These are phyloP conservation scores for Lithophane semibrunnea DNA, from an alignment of 2,888 invertebrate genomes.

Conservation along the genomic window DNA sequence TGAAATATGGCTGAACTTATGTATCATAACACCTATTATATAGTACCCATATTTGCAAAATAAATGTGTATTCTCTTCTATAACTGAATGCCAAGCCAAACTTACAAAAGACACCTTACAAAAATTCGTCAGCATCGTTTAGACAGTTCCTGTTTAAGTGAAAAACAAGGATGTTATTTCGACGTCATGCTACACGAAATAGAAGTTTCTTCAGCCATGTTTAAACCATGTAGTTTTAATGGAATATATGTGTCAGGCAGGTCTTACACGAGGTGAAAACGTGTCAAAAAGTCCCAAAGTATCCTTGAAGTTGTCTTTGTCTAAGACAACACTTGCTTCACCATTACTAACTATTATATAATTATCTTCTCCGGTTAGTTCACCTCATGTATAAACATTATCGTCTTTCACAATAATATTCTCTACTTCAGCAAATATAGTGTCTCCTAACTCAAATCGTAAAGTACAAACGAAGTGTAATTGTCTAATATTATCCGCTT, in stretches of 20 bases:
- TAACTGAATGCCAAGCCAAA: background rate
- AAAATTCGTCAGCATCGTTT: background rate
- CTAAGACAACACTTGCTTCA: background rate
- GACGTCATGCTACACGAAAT: background rate
- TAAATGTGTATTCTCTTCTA: no score
- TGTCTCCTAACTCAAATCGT: slow-evolving; percentile 22
- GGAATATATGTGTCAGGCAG: slow-evolving; percentile 5
- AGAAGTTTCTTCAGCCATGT: background rate
- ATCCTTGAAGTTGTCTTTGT: background rate
- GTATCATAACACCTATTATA: no score
- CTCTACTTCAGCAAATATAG: slow-evolving; percentile 1
- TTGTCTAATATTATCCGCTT: slow-evolving; percentile 25
- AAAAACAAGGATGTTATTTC: background rate
- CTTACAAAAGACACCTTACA: background rate
- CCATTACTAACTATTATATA: background rate
- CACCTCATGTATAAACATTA: background rate
- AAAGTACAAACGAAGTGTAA: slow-evolving; percentile 25
- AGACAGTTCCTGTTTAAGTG: background rate
- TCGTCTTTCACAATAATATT: background rate
- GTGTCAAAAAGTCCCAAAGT: background rate
- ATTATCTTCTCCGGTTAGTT: background rate
- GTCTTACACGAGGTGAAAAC: background rate
- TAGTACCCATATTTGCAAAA: no score
- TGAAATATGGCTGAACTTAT: no score
- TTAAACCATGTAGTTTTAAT: slow-evolving; percentile 29